Base-by-base conservation (phyloP, 2,888 invertebrate genomes). In the Epinotia brunnichana region DNA sequence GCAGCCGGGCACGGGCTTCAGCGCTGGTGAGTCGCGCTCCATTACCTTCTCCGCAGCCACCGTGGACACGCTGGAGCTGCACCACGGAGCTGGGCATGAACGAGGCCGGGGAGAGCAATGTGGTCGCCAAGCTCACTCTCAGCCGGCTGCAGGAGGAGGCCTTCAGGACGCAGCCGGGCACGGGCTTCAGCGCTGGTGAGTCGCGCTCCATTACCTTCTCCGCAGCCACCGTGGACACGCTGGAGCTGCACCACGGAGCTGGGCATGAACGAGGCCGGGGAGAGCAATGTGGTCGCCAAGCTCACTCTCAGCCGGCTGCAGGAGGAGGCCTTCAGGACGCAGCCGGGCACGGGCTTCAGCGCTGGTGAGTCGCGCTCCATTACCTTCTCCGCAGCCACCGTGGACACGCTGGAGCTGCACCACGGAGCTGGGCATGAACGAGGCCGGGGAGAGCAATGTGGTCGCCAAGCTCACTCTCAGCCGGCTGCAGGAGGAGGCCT, bases 81-180 rank as follows among this genome's bases (percentile, higher is more conserved):
- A n/a, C n/a, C 21, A 95, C 96, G 76, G 86, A 82, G 15, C 85
- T 96, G 48, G 94, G 94, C 82, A 87, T 96, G 81, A 94, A 24
- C 21, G 21, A 24, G 2, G 21, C 93, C 10, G 15, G 60, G 3
- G 82, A 57, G 77, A 10, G 76, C 67, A 83, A 74, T 79, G 82
- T 80, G 10, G 87, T 80, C 11, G 95, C 94, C 10, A 85, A 84
- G 5, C 82, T 97, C 29, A 93, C 92, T 19, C 82, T 97, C 13
- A 93, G 94, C 24, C 89, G 94, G 74, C 90, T 97, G 59, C 97
- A 97, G 83, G 94, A 96, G 80, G 95, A 97, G 89, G 97, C 97
- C 3, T 97, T 96, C 94, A 94, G 94, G 76, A 87, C 86, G 15
- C 83, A 87, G 0, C 90, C 93, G 39, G 90, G 90, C n/a, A 86